Evolutionary conservation across 2,113 vertebrate genomes (phyloP).

Genomic region (Etia nguti): DNA sequence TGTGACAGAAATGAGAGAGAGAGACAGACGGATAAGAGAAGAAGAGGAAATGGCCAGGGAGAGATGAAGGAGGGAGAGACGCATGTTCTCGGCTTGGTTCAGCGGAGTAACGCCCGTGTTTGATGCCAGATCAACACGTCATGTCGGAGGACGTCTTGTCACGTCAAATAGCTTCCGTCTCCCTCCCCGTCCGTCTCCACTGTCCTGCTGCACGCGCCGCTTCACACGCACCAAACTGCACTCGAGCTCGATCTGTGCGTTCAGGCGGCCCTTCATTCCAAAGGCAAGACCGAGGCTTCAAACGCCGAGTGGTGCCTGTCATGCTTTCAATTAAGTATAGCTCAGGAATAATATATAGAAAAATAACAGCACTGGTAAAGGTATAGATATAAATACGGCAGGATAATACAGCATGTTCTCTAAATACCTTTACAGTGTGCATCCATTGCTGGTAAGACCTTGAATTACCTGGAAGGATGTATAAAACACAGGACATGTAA

Average conservation of each 20-base stretch:
- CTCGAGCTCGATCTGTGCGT: conserved; percentile 31
- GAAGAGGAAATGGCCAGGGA: conserved; percentile 28
- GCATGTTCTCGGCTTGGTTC: conserved; percentile 65
- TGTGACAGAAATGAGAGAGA: conserved; percentile 52
- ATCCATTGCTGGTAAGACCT: conserved; percentile 94
- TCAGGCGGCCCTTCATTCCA: conserved; percentile 25
- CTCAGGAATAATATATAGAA: conserved; percentile 4
- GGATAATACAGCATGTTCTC: background rate
- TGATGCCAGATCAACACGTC: conserved; percentile 77
- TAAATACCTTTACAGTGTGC: conserved; percentile 89
- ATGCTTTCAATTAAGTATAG: conserved; percentile 54
- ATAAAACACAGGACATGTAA: conserved; percentile 1
- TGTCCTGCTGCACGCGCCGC: conserved; percentile 66
- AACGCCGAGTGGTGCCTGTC: conserved; percentile 53
- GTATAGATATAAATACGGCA: background rate
- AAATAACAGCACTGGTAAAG: background rate
- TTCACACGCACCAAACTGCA: conserved; percentile 44
- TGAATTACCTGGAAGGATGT: conserved; percentile 79
- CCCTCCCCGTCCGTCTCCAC: conserved; percentile 56
- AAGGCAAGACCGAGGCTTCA: conserved; percentile 47
- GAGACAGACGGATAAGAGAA: conserved; percentile 25
- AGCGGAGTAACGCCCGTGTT: conserved; percentile 68
- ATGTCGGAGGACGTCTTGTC: conserved; percentile 72
- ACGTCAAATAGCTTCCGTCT: conserved; percentile 74
- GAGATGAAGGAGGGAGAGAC: conserved; percentile 50